Base-by-base conservation (phyloP, 2,113 vertebrate genomes). In the Stomatorhinus ivindoensis region DNA sequence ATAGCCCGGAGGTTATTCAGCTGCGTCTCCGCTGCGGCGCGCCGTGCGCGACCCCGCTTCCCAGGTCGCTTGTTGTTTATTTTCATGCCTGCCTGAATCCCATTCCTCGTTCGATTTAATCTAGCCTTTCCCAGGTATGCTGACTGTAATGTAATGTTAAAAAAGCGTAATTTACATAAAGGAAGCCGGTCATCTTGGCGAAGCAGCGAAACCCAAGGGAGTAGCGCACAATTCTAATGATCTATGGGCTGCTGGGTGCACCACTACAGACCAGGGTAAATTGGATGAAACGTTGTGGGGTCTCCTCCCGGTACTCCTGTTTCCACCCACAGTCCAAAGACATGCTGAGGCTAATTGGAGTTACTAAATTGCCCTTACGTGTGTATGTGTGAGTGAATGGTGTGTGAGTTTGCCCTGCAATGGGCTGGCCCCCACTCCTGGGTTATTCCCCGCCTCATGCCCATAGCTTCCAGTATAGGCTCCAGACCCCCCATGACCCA, bases 151-250 rank as follows among this genome's bases (percentile, higher is more conserved):
- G 85, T 55, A 50, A 86, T 86, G 47, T 86, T 47, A 47, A 42
- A 69, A 42, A 89, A 86, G 42, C 19, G n/a, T 35, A 87, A 82
- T 80, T 90, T 90, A 17, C 86, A 90, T 87, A 87, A 39, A 87
- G 69, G 89, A 90, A 88, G 89, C 85, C 51, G 65, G 89, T 76
- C 83, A 86, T 86, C 85, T 69, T 24, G 44, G 24, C 24, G 19
- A 35, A 50, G 31, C 58, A 48, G 51, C 31, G 86, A 89, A 80
- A 69, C 86, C 86, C 89, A 90, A 82, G 65, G n/a, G 61, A 50
- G 86, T 80, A 21, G 39, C 24, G 89, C 69, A 90, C 17, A 82
- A 80, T 90, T 58, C 48, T 87, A 90, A 87, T 80, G 86, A 90
- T 76, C 65, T 73, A 35, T 90, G 65, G 86, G 65, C 73, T 87